Evolutionary conservation across 2,797 vertebrate species (phyloP), one percentile per base, ranked within the genome.

Genomic region (Galagoides demidoff): DNA sequence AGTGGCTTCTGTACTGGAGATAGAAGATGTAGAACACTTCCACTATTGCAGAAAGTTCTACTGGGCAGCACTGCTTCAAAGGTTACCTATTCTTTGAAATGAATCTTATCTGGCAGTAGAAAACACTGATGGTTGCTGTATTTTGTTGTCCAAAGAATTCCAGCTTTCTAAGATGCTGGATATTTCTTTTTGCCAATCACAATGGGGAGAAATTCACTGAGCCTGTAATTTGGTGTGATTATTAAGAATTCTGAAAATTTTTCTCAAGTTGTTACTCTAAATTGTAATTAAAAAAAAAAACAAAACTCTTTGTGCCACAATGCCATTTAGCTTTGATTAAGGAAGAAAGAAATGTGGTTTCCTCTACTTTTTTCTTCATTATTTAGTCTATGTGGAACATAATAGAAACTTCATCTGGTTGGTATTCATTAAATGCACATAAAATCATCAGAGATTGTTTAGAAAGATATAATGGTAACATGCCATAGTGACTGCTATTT

Each of bases 251-350:
- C 16, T 11, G 10, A 73, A 57, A 52, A 29, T 73, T 70, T 68
- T 78, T 82, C 74, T 64, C 61, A 52, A 39, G 84, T 71, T 55
- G 0, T 95, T 94, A 63, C 34, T 71, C 20, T 43, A 92, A 84
- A 25, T 81, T 76, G 12, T 88, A 85, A 81, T 73, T 49, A 81
- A 74, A 85, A 71, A 61, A 85, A 92, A 29, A 49, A 59, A 43
- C 37, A 57, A 86, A 74, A 71, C 34, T 39, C 29, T 37, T 20
- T 34, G 49, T 77, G 77, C 74, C 25, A 90, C 55, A 57, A 34
- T 45, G 74, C 70, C 85, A 82, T 55, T 93, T 66, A 89, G 39
- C 55, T 96, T 96, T 92, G 88, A 96, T 96, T 95, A 97, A 97
- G 89, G 8, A 66, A 66, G 84, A 10, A 87, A 92, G 66, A 98